Evolutionary conservation across 2,888 invertebrate species (phyloP), one percentile per base, ranked within the genome.

Genomic region (Drosophila villosipedis): DNA sequence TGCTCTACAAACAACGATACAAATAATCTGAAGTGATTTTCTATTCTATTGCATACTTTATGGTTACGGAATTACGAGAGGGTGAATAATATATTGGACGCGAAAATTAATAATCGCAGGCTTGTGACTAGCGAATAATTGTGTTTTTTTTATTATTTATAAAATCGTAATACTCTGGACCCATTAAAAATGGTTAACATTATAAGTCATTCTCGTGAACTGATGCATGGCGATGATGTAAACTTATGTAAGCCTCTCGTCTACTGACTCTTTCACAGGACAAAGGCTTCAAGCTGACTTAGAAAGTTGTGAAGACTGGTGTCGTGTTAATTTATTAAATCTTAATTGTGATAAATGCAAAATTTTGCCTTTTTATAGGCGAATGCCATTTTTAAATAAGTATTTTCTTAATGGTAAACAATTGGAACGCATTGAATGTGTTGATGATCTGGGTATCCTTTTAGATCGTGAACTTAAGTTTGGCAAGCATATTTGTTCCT

Each of bases 41-140:
- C 31, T 16, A 28, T 49, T 49, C 6, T 31, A 14, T 53, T 47
- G 73, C 68, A 73, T 73, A 73, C 68, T 73, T 67, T 58, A 25
- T 16, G 47, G 47, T 47, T 47, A 47, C 47, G 7, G 16, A 47
- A 47, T 25, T 47, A 25, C 16, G 9, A 4, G 1, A 47, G 4
- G 2, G 14, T 7, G 7, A 22, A 7, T 4, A 14, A 14, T 14
- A 22, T 14, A 14, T 47, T 47, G 14, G 6, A 22, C 3, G n/a
- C 39, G 9, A 3, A 9, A 39, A 39, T 3, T 3, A 22, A 1
- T 22, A 22, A 14, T 1, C 3, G 2, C 19, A 9, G 19, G 19
- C 19, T 41, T 41, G 19, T 41, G 41, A n/a, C 19, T n/a, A n/a
- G 41, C 10, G n/a, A 10, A 19, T n/a, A 41, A 4, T n/a, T 41